Conservation (phyloP, 1,140 invertebrate genomes). For the Monomorium pharaonis region DNA sequence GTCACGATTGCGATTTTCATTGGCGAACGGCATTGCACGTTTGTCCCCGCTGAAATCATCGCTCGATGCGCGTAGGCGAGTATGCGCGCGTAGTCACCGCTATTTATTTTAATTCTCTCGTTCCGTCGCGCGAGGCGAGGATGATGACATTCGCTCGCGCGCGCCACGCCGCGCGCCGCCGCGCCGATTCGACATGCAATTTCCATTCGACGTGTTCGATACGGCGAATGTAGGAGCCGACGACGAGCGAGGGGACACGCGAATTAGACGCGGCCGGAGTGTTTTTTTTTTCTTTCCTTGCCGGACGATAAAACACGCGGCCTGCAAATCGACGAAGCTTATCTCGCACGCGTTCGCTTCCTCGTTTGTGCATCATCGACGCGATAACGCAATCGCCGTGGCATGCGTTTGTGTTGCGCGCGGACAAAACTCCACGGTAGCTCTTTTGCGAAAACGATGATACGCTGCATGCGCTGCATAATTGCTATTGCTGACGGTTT, state of each 20-base stretch:
- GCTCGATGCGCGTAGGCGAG: slow-evolving; percentile 24
- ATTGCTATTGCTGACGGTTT: slow-evolving; percentile 56
- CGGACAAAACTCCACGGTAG: not conserved
- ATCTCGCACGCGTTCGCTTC: slow-evolving; percentile 4
- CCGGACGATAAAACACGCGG: not conserved
- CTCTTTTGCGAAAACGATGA: not conserved
- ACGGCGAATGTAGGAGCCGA: not conserved
- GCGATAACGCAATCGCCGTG: not conserved
- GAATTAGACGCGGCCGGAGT: too few species aligned
- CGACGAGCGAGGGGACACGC: not conserved
- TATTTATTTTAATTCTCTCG: slow-evolving; percentile 8
- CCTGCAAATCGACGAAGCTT: not conserved
- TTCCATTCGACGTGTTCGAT: not conserved
- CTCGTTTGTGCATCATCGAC: not conserved
- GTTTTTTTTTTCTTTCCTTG: too few species aligned
- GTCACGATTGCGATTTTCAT: slow-evolving; percentile 29
- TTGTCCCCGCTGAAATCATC: slow-evolving; percentile 39
- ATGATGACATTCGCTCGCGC: not conserved
- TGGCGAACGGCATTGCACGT: not conserved
- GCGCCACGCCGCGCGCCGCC: too few species aligned
- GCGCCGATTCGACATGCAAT: not conserved
- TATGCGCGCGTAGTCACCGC: not conserved
- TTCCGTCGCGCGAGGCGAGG: not conserved
- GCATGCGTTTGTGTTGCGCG: not conserved
- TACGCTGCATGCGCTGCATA: slow-evolving; percentile 5